phyloP scores from a whole-genome alignment of 1,140 invertebrate species.

The Sinonovacula constricta region DNA sequence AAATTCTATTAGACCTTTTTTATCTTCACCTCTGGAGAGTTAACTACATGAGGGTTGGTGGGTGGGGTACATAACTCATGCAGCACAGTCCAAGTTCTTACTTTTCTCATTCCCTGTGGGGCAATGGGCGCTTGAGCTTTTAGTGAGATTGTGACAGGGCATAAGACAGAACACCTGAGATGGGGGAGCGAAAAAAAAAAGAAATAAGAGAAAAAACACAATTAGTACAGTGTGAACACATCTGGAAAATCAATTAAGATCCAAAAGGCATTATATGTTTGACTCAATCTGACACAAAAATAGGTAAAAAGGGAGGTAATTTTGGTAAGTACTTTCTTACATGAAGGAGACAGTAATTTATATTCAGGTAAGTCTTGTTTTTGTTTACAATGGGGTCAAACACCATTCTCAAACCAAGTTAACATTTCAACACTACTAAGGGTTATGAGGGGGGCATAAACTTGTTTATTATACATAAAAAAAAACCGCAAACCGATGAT shows the following conservation, averaged over 20 bases:
- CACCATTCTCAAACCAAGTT: too few species aligned
- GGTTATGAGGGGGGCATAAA: too few species aligned
- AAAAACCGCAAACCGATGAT: too few species aligned
- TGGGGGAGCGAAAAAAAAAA: conserved; percentile 47
- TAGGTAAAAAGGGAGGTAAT: not conserved
- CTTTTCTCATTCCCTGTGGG: conserved; percentile 62
- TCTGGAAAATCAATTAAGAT: too few species aligned
- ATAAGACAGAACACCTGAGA: conserved; percentile 64
- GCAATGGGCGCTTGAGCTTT: conserved; percentile 60
- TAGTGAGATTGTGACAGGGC: conserved; percentile 63
- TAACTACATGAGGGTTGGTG: not conserved
- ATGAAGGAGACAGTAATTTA: not conserved
- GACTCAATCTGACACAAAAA: not conserved
- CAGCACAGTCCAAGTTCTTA: conserved; percentile 51
- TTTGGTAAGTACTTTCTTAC: not conserved
- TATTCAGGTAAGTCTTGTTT: conserved; percentile 15
- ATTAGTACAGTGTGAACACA: not conserved
- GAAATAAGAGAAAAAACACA: conserved; percentile 23
- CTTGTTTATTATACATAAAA: too few species aligned
- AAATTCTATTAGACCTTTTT: not conserved
- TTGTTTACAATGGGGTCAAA: too few species aligned
- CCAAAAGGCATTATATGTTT: not conserved
- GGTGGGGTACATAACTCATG: conserved; percentile 2
- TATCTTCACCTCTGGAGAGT: not conserved
- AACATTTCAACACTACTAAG: too few species aligned